These are phyloP conservation scores for Ailurus styani DNA, from an alignment of 2,113 vertebrate genomes.

Conservation along the genomic window DNA sequence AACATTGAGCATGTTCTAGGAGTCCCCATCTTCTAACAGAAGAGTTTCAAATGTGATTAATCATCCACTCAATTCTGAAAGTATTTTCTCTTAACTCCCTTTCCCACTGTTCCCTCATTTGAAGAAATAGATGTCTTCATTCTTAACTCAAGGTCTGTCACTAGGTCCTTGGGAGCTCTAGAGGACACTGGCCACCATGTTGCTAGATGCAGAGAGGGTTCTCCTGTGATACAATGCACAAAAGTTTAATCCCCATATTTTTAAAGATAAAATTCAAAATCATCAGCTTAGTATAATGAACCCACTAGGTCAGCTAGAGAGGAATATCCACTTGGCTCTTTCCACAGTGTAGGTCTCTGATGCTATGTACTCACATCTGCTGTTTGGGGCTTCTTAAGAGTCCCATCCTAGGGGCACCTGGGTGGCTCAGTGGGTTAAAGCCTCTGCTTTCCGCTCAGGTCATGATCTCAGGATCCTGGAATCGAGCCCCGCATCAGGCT, in stretches of 20 bases:
- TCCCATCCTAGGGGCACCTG: too few relatives aligned
- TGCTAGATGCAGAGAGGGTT: neutral
- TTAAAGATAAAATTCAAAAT: slow-evolving; percentile 8
- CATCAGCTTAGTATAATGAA: neutral
- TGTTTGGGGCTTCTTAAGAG: neutral
- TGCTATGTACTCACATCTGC: neutral
- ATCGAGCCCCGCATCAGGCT: too few relatives aligned
- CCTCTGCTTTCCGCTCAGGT: too few relatives aligned
- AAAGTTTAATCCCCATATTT: neutral
- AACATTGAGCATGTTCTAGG: neutral
- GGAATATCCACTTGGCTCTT: neutral
- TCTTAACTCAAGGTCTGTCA: neutral
- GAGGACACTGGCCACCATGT: neutral
- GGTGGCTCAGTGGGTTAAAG: too few relatives aligned
- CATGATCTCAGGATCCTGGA: too few relatives aligned
- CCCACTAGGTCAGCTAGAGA: neutral
- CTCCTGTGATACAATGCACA: neutral
- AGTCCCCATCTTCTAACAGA: neutral
- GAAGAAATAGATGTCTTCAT: neutral
- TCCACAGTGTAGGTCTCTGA: neutral
- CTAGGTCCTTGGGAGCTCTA: neutral
- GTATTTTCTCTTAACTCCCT: neutral
- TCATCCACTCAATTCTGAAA: neutral
- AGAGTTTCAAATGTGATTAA: neutral
- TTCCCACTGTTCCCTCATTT: neutral